Conservation (phyloP, 2,888 invertebrate genomes). For the Anoplius nigerrimus region DNA sequence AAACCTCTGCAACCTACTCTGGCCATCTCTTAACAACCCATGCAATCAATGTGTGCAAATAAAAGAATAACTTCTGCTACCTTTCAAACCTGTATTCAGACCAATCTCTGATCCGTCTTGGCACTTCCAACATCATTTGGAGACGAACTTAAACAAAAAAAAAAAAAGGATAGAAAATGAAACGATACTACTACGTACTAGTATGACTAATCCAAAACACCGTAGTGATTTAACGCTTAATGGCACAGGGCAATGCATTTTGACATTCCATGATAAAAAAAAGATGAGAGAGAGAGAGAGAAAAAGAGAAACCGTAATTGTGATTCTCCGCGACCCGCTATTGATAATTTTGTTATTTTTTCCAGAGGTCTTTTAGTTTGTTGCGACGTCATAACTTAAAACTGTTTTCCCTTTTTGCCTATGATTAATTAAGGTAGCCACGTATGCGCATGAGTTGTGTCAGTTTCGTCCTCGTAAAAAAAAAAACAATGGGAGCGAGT, state of each 20-base stretch:
- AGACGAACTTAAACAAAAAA: too few species aligned
- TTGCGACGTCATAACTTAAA: constrained; percentile 24
- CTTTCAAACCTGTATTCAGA: constrained; percentile 71
- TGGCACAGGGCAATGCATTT: constrained; percentile 44
- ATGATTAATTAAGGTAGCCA: neutral
- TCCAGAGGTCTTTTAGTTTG: constrained; percentile 20
- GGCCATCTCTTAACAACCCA: constrained; percentile 27
- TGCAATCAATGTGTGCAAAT: constrained; percentile 31
- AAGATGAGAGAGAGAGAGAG: neutral
- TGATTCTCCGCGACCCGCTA: constrained; percentile 24
- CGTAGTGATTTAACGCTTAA: constrained; percentile 30
- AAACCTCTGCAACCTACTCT: constrained; percentile 23
- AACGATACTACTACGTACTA: constrained; percentile 4
- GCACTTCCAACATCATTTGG: constrained; percentile 35
- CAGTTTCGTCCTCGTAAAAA: neutral
- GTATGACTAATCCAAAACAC: constrained; percentile 17
- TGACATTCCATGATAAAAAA: constrained; percentile 47
- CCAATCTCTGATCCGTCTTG: constrained; percentile 53
- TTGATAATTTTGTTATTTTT: constrained; percentile 23
- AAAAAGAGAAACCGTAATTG: constrained; percentile 19
- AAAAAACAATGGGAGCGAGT: neutral
- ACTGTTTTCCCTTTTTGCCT: constrained; percentile 9
- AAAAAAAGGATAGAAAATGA: neutral
- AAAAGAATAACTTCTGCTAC: constrained; percentile 49
- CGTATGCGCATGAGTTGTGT: constrained; percentile 2